A percentile compares a stretch with the other conserved stretches of the same genome.
Conservation (phyloP, 2,888 invertebrate species). For the Scaeva pyrastri region DNA sequence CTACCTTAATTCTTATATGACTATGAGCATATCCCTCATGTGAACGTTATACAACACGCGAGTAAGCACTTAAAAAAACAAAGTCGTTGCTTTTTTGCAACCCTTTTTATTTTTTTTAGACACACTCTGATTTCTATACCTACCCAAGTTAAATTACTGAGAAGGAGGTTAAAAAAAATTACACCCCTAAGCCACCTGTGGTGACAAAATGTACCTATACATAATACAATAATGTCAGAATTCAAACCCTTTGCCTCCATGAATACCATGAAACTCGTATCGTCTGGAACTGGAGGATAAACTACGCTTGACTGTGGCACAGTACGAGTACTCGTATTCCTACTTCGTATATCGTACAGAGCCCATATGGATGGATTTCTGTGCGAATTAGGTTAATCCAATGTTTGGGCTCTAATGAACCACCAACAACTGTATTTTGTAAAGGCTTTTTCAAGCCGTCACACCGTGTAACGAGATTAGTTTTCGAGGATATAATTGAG, state of each 20-base stretch:
- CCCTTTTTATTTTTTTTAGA: slow-evolving; percentile 32
- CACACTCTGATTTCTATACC: slow-evolving; percentile 15
- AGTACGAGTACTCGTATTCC: neutral
- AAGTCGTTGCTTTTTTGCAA: slow-evolving; percentile 45
- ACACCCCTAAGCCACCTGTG: slow-evolving; percentile 63
- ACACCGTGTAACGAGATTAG: slow-evolving; percentile 59
- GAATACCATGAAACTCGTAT: too few species aligned
- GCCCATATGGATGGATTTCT: slow-evolving; percentile 67
- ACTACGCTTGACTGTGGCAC: slow-evolving; percentile 4
- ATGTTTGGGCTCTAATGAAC: slow-evolving; percentile 71
- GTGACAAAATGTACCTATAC: slow-evolving; percentile 64
- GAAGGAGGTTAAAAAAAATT: slow-evolving; percentile 2
- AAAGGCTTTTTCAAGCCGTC: slow-evolving; percentile 31
- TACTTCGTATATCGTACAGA: slow-evolving; percentile 26
- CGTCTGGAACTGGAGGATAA: slow-evolving; percentile 40
- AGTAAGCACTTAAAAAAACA: slow-evolving; percentile 40
- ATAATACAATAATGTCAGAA: slow-evolving; percentile 46
- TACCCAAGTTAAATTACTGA: neutral
- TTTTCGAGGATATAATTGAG: slow-evolving; percentile 33
- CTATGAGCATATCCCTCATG: slow-evolving; percentile 46
- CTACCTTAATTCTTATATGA: slow-evolving; percentile 2
- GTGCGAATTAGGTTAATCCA: slow-evolving; percentile 73
- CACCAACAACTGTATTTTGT: slow-evolving; percentile 43
- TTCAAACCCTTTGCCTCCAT: slow-evolving; percentile 35
- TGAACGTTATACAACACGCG: slow-evolving; percentile 56